Evolutionary conservation across 2,797 vertebrate species (phyloP).

Genomic region (Myripristis jacobus): DNA sequence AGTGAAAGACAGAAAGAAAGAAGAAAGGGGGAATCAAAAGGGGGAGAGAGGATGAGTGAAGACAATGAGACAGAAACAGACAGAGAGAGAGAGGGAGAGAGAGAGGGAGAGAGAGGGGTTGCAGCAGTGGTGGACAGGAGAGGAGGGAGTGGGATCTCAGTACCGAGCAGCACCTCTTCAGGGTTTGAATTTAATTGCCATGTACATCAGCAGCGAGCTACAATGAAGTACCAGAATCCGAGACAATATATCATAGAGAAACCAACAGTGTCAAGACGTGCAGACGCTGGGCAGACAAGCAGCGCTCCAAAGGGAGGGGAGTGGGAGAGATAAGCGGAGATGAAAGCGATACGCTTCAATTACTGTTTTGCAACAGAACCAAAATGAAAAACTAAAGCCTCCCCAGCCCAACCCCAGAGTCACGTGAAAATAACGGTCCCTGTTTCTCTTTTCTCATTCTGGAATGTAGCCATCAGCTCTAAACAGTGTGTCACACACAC

Average conservation of each 20-base stretch:
- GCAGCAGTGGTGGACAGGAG: constrained; percentile 28
- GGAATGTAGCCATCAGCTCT: constrained; percentile 68
- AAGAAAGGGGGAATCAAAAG: constrained; percentile 14
- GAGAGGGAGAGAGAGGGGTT: constrained; percentile 39
- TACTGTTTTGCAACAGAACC: constrained; percentile 72
- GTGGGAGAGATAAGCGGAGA: constrained; percentile 76
- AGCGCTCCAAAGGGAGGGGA: constrained; percentile 64
- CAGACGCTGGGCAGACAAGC: constrained; percentile 62
- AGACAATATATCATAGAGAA: constrained; percentile 77
- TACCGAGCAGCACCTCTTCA: constrained; percentile 65
- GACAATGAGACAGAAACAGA: constrained; percentile 33
- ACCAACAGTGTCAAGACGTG: constrained; percentile 73
- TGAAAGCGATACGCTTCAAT: constrained; percentile 78
- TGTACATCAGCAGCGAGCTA: constrained; percentile 71
- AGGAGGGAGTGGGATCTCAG: constrained; percentile 5
- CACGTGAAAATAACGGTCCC: constrained; percentile 68
- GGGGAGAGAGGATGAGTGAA: neutral
- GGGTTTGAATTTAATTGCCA: constrained; percentile 80
- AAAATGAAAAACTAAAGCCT: constrained; percentile 68
- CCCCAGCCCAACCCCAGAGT: constrained; percentile 52
- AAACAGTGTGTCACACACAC: constrained; percentile 60
- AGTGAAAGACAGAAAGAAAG: constrained; percentile 52
- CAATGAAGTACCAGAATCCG: constrained; percentile 67
- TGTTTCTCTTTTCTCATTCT: constrained; percentile 48
- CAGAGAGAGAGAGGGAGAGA: constrained; percentile 31